These are phyloP conservation scores for Nyctalus aviator DNA, from an alignment of 2,797 vertebrate genomes.

Conservation along the genomic window DNA sequence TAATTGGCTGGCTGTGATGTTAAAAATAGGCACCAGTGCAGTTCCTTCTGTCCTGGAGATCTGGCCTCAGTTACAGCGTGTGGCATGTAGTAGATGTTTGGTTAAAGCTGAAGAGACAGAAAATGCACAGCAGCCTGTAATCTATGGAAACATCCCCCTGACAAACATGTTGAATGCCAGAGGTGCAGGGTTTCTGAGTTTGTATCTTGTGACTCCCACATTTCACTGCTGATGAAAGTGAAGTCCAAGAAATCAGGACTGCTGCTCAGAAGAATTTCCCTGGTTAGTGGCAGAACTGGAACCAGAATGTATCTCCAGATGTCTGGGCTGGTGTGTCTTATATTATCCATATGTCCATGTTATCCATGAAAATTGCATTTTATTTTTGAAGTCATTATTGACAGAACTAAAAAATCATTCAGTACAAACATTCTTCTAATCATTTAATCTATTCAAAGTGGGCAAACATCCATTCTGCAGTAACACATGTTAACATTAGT, in stretches of 20 bases:
- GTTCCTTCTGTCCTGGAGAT: not conserved
- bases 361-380: not conserved
- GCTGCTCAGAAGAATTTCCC: not conserved
- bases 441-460: not conserved
- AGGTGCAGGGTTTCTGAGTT: not conserved
- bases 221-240: not conserved
- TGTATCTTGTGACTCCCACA: not conserved
- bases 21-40: not conserved
- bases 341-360: not conserved
- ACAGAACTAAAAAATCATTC: not conserved
- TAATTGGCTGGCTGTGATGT: not conserved
- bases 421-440: not conserved
- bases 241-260: not conserved
- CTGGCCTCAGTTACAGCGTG: not conserved
- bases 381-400: not conserved
- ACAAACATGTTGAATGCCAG: not conserved
- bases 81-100: accelerated
- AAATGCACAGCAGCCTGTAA: not conserved
- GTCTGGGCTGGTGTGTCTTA: not conserved
- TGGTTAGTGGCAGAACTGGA: not conserved
- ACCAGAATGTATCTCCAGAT: not conserved
- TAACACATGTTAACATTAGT: not conserved
- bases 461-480: not conserved
- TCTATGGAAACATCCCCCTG: not conserved
- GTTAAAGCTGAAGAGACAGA: not conserved